phyloP scores from a whole-genome alignment of 1,140 invertebrate species.

The Oryzaephilus surinamensis region DNA sequence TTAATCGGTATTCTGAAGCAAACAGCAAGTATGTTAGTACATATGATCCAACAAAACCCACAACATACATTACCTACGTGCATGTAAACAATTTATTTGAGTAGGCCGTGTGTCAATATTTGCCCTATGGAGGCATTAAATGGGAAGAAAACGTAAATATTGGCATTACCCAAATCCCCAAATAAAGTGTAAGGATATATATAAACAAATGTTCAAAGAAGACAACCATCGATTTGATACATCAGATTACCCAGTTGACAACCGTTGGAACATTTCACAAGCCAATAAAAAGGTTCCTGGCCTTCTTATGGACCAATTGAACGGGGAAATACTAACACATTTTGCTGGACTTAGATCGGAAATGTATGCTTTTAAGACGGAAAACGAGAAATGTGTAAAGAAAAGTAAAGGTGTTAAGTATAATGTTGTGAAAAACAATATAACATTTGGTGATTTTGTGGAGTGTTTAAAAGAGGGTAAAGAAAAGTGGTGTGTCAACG shows the following conservation, averaged over 20 bases:
- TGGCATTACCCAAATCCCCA: slow-evolving; percentile 23
- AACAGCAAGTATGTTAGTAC: slow-evolving; percentile 14
- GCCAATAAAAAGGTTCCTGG: slow-evolving; percentile 40
- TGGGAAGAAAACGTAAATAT: slow-evolving; percentile 30
- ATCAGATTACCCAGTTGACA: slow-evolving; percentile 23
- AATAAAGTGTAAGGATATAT: slow-evolving; percentile 16
- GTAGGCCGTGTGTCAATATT: slow-evolving; percentile 35
- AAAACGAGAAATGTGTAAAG: slow-evolving; percentile 40
- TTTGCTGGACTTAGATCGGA: slow-evolving; percentile 38
- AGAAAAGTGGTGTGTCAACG: too few relatives aligned
- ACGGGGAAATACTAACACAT: slow-evolving; percentile 31
- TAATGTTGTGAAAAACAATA: slow-evolving; percentile 14
- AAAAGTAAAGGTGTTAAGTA: slow-evolving; percentile 25
- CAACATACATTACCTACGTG: slow-evolving; percentile 31
- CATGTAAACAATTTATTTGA: slow-evolving; percentile 48
- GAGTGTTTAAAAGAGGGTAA: too few relatives aligned
- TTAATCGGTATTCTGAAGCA: slow-evolving; percentile 11
- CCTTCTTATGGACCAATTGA: slow-evolving; percentile 42
- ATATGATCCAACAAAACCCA: slow-evolving; percentile 9
- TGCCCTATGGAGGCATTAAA: slow-evolving; percentile 37
- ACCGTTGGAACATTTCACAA: slow-evolving; percentile 22
- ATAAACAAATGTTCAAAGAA: slow-evolving; percentile 14
- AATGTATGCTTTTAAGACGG: slow-evolving; percentile 37
- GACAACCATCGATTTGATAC: slow-evolving; percentile 25
- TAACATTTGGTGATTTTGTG: too few relatives aligned